Conservation (phyloP, 2,113 vertebrate genomes). For the Apteryx mantelli region DNA sequence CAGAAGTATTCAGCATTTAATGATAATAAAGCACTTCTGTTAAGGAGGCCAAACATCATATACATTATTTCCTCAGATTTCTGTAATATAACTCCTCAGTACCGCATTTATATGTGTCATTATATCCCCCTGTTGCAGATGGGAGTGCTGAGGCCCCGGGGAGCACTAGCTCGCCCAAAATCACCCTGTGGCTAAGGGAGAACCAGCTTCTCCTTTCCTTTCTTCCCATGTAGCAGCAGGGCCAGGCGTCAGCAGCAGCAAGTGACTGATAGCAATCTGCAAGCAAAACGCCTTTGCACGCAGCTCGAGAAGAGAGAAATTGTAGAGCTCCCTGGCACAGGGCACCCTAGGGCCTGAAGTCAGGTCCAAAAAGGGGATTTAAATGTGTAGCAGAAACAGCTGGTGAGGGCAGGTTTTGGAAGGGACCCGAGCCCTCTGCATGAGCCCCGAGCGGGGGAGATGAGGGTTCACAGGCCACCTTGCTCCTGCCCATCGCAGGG, state of each 20-base stretch:
- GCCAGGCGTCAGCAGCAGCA: too few relatives aligned
- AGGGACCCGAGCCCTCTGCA: too few relatives aligned
- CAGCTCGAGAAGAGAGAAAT: background rate
- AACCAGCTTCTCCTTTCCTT: background rate
- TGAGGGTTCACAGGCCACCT: background rate
- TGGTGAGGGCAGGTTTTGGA: too few relatives aligned
- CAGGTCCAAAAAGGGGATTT: rapidly evolving
- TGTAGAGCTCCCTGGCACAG: rapidly evolving
- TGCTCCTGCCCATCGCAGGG: background rate
- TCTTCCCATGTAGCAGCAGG: too few relatives aligned
- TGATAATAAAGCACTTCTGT: conserved; percentile 39
- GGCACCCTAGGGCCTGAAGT: rapidly evolving
- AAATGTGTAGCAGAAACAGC: too few relatives aligned
- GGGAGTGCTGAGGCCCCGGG: background rate
- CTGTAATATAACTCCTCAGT: rapidly evolving
- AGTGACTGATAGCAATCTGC: too few relatives aligned
- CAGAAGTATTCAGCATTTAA: conserved; percentile 22
- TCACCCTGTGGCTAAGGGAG: background rate
- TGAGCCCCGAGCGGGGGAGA: too few relatives aligned
- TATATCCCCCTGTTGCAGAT: background rate
- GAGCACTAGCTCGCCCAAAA: background rate
- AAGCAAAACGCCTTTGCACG: background rate
- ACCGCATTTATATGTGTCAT: background rate
- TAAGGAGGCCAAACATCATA: conserved; percentile 29
- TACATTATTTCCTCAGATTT: background rate